Base-by-base conservation (phyloP, 2,888 invertebrate genomes). In the Napeogenes inachia region DNA sequence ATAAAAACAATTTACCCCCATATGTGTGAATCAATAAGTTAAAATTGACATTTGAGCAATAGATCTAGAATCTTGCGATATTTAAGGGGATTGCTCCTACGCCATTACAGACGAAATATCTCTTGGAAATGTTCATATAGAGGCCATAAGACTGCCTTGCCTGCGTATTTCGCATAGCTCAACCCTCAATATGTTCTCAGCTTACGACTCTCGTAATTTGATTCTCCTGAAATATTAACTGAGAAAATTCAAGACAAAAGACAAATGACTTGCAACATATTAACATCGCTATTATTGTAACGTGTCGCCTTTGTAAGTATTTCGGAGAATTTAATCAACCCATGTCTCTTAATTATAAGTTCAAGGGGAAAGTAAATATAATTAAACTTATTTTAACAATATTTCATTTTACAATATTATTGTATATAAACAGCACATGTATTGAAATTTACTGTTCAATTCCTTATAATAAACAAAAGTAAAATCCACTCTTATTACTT, bases 141-240 rank as follows among this genome's bases (percentile, higher is more conserved):
- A 80, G 80, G 76, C 80, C 78, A 75, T 80, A 79, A 77, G 79
- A 79, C 77, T 76, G 21, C 21, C 77, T 80, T 79, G 73, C 74
- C 73, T 75, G 73, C 78, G 79, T 81, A 82, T 81, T 69, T 66
- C 54, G 63, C 65, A 71, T 73, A 72, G 73, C 72, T 70, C 77
- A 75, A 81, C 84, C 80, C 74, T 72, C 80, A 83, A 85, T 81
- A 84, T 84, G 81, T 81, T 79, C 74, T 72, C 74, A 69, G 73
- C 72, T 82, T 81, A 81, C 78, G 81, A 79, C 80, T 77, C 81
- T 73, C 80, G 86, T 85, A 85, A 87, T 87, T 87, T 87, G 86
- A 86, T 85, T 84, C 83, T 70, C 73, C 75, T 85, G 85, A 84
- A 85, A 84, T 86, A 87, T 87, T 84, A 85, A 85, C 85, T 81